A percentile compares a stretch with the other conserved stretches of the same genome.
Evolutionary conservation across 2,113 vertebrate genomes (phyloP).

Genomic region (Tinamus guttatus): DNA sequence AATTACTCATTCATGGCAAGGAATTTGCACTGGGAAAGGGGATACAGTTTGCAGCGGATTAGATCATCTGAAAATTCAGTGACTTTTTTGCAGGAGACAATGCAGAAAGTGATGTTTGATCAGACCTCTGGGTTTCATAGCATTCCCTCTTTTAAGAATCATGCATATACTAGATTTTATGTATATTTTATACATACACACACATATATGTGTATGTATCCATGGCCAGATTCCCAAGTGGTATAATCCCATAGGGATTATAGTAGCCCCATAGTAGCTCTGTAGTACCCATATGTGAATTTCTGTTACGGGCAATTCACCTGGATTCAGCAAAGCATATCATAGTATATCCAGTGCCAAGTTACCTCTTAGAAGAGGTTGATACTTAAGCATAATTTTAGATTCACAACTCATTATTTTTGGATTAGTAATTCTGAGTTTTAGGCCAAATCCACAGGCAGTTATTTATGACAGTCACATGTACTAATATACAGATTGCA

Average conservation of each 20-base stretch:
- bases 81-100: background rate
- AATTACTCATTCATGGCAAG: background rate
- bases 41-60: background rate
- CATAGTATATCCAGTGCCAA: background rate
- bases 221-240: background rate
- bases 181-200: background rate
- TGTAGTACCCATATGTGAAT: background rate
- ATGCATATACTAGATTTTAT: fast-evolving
- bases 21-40: background rate
- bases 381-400: background rate
- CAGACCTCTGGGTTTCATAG: background rate
- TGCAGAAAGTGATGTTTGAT: background rate
- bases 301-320: background rate
- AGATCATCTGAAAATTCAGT: conserved; percentile 39
- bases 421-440: background rate
- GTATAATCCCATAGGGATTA: background rate
- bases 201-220: too few relatives aligned
- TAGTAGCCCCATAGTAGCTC: too few relatives aligned
- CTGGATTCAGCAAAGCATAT: fast-evolving
- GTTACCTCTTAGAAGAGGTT: background rate
- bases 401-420: background rate
- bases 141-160: background rate
- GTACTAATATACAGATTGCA: background rate
- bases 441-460: background rate
- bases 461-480: background rate